phyloP scores from a whole-genome alignment of 2,888 invertebrate species.

The Drosophila koepferae region DNA sequence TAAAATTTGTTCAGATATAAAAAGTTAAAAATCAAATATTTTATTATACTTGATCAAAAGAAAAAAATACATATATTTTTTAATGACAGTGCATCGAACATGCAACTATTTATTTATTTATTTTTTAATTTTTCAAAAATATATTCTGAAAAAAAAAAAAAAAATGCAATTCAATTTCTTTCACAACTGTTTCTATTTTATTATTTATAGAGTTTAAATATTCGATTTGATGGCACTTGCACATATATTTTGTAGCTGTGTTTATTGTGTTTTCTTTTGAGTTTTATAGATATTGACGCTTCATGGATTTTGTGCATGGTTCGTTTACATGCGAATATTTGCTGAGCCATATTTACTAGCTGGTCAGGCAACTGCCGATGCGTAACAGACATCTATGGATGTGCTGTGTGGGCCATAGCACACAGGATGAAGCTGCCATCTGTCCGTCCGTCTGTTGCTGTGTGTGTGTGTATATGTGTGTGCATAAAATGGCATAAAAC shows the following conservation, averaged over 20 bases:
- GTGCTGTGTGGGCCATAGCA: neutral
- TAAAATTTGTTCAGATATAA: too few species aligned
- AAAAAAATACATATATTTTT: too few species aligned
- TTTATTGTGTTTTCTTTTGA: conserved; percentile 13
- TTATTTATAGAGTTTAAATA: neutral
- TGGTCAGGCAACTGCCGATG: conserved; percentile 45
- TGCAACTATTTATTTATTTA: too few species aligned
- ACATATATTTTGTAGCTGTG: neutral
- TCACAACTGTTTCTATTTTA: neutral
- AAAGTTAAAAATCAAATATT: too few species aligned
- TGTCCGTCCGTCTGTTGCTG: conserved; percentile 8
- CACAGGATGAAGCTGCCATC: conserved; percentile 21
- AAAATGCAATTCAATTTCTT: neutral
- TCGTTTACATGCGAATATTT: conserved; percentile 33
- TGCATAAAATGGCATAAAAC: conserved; percentile 68
- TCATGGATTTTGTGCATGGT: conserved; percentile 40
- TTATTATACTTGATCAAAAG: too few species aligned
- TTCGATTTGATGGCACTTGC: neutral
- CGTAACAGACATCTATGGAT: conserved; percentile 20
- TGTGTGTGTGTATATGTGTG: neutral
- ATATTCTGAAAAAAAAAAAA: too few species aligned
- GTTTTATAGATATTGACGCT: conserved; percentile 30
- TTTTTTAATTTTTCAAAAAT: neutral
- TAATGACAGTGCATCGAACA: too few species aligned
- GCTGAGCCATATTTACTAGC: conserved; percentile 38